Conservation (phyloP, 2,113 vertebrate species). For the Paratilapia polleni region DNA sequence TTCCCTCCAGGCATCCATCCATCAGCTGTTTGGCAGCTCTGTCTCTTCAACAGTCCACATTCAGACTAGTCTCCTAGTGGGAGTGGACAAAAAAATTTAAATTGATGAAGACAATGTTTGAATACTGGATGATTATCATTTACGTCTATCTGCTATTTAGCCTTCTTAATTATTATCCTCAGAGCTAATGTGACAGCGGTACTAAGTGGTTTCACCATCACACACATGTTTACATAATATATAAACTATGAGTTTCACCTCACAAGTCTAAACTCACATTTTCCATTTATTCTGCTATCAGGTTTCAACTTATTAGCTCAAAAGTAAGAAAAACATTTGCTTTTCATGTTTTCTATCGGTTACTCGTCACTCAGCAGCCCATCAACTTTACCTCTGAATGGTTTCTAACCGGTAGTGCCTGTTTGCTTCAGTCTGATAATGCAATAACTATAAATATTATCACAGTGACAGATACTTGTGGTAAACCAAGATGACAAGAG, state of each 20-base stretch:
- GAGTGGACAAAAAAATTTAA: background rate
- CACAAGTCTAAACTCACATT: background rate
- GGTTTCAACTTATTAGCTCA: slow-evolving; percentile 5
- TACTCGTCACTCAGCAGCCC: background rate
- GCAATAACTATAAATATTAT: background rate
- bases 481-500: background rate
- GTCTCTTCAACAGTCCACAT: background rate
- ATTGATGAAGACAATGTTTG: background rate
- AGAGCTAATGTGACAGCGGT: slow-evolving; percentile 23
- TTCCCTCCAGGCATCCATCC: slow-evolving; percentile 42
- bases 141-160: background rate
- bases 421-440: slow-evolving; percentile 4
- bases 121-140: background rate
- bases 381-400: slow-evolving; percentile 5
- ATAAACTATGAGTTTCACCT: slow-evolving; percentile 2
- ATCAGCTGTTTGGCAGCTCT: slow-evolving; percentile 19
- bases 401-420: slow-evolving; percentile 12
- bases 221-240: slow-evolving; percentile 50
- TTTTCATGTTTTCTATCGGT: slow-evolving; percentile 5
- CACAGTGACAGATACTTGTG: background rate
- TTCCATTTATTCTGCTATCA: slow-evolving; percentile 3
- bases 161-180: background rate
- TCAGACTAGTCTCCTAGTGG: background rate
- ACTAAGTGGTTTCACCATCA: slow-evolving; percentile 13
- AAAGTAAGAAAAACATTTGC: background rate